Evolutionary conservation across 2,113 vertebrate species (phyloP), one percentile per base, ranked within the genome.

Genomic region (Daphoenositta chrysoptera): DNA sequence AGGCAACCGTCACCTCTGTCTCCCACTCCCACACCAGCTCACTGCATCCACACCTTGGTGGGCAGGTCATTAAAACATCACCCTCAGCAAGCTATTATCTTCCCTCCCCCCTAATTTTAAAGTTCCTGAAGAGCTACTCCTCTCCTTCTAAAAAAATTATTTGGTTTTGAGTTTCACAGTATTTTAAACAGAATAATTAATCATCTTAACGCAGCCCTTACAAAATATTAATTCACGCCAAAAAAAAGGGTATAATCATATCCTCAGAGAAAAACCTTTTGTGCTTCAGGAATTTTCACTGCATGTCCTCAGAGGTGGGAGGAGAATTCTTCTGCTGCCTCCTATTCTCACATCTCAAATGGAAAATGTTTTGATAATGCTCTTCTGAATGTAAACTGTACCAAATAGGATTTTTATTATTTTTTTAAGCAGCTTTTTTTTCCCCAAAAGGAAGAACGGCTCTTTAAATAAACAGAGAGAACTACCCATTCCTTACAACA

Each of bases 401-500:
- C 68, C 75, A 68, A 96, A 76, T 12, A 64, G 88, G 92, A 94
- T 93, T 93, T 84, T 61, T 90, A 92, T 93, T 89, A 87, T 87
- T 60, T 87, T 92, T 71, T 84, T 92, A 65, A 92, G 54, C 86
- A 48, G 44, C 27, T 87, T 80, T 71, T 94, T 93, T 93, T 50
- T 22, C 94, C 83, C 86, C 33, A 70, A 95, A 93, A 83, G 89
- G 94, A 94, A 96, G 94, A 90, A 94, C 81, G 63, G 94, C 68
- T 95, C 79, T 91, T 96, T 95, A 93, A 93, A 96, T 69, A 97
- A 87, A 96, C 91, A 95, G 71, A 65, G 69, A 85, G 8, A 84
- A 93, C 87, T 91, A 93, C 60, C 84, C 65, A 40, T 92, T 95
- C 90, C 88, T 95, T 94, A 97, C 90, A 96, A 96, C 94, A 93